Conservation (phyloP, 2,888 invertebrate genomes). For the Thalpophila matura region DNA sequence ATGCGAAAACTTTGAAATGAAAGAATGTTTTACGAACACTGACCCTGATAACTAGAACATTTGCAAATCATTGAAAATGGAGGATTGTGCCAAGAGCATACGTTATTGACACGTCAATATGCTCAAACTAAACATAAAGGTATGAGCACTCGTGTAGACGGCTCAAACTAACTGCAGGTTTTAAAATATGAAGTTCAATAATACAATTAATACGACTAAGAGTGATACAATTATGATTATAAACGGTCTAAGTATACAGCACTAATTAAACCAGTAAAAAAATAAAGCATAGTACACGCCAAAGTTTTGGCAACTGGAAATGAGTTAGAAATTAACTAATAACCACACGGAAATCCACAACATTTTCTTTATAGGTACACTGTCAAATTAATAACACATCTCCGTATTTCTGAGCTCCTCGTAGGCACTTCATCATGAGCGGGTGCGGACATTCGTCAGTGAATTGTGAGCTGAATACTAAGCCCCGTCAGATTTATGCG, state of each 20-base stretch:
- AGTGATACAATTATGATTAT: no score
- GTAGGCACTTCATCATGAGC: constrained; percentile 33
- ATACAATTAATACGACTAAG: background rate
- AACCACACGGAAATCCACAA: no score
- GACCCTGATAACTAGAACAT: constrained; percentile 12
- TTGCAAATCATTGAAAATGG: background rate
- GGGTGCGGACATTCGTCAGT: constrained; percentile 30
- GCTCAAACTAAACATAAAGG: background rate
- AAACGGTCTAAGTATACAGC: no score
- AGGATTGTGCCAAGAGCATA: background rate
- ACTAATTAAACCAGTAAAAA: no score
- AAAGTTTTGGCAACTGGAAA: no score
- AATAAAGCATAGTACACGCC: no score
- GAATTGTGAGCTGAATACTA: constrained; percentile 57
- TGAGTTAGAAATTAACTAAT: no score
- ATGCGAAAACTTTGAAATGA: constrained; percentile 49
- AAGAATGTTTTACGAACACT: constrained; percentile 36
- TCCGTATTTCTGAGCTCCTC: background rate
- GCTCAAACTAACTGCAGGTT: background rate
- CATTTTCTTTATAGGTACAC: no score
- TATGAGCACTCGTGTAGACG: no score
- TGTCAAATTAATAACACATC: no score
- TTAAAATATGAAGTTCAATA: no score
- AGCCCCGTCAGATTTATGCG: constrained; percentile 54
- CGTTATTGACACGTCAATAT: background rate